Conservation (phyloP, 1,140 invertebrate genomes). For the Drosophila chauvacae region DNA sequence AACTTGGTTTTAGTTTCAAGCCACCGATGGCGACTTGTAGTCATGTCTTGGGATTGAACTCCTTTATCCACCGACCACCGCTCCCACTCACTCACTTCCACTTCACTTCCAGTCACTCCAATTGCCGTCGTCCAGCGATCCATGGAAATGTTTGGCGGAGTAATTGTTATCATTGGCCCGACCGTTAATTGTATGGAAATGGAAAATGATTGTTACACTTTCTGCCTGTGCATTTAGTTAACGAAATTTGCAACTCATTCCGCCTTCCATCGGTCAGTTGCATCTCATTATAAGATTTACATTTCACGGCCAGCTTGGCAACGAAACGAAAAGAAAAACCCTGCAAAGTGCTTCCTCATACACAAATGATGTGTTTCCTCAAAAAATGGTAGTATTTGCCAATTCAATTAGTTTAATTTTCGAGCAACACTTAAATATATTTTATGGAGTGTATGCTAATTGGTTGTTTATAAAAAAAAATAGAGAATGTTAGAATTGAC, state of each 20-base stretch:
- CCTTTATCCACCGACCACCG: slow-evolving; percentile 5
- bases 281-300: slow-evolving; percentile 66
- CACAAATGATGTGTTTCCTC: slow-evolving; percentile 32
- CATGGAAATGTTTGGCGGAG: slow-evolving; percentile 36
- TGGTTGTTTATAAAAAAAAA: background rate
- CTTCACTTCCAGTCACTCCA: slow-evolving; percentile 13
- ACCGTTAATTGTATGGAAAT: slow-evolving; percentile 72
- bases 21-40: slow-evolving; percentile 4
- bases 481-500: background rate
- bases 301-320: slow-evolving; percentile 72
- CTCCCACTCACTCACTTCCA: slow-evolving; percentile 2
- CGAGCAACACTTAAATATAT: background rate
- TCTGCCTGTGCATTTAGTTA: slow-evolving; percentile 52
- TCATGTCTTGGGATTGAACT: slow-evolving; percentile 12
- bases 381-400: slow-evolving; percentile 10
- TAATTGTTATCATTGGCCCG: slow-evolving; percentile 39
- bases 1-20: slow-evolving; percentile 1
- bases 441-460: slow-evolving; percentile 28
- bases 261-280: slow-evolving; percentile 45
- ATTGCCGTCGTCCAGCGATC: slow-evolving; percentile 30
- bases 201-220: slow-evolving; percentile 68
- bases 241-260: slow-evolving; percentile 52
- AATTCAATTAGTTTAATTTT: slow-evolving; percentile 10
- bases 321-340: slow-evolving; percentile 5
- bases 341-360: slow-evolving; percentile 33